Conservation (phyloP, 2,113 vertebrate genomes). For the Periophthalmus modestus region DNA sequence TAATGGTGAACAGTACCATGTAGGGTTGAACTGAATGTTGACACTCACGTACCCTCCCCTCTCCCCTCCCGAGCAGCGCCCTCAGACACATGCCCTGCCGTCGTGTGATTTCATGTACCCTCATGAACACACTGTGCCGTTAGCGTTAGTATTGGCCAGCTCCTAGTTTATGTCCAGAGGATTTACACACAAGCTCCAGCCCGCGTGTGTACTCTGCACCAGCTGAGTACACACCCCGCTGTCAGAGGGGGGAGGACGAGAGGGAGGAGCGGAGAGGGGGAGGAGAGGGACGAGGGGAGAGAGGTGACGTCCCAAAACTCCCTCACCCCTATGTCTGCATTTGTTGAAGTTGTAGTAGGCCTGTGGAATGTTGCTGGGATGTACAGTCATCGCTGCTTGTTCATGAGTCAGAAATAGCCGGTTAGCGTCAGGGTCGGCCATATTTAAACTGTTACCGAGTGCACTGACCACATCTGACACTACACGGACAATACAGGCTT, state of each 20-base stretch:
- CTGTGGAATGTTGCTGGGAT: conserved; percentile 22
- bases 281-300: neutral
- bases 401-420: conserved; percentile 45
- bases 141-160: neutral
- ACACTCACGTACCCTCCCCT: too few species aligned
- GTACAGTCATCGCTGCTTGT: conserved; percentile 26
- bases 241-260: conserved; percentile 4
- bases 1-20: too few species aligned
- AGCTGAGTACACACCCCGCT: conserved; percentile 63
- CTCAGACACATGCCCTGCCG: too few species aligned
- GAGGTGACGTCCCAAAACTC: neutral
- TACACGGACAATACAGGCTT: neutral
- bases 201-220: conserved; percentile 46
- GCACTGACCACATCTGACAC: neutral
- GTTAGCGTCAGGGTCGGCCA: neutral
- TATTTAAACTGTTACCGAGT: conserved; percentile 1
- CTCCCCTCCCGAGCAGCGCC: too few species aligned
- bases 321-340: conserved; percentile 47
- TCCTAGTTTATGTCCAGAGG: conserved; percentile 1
- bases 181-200: conserved; percentile 43
- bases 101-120: too few species aligned
- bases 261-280: neutral
- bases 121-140: neutral
- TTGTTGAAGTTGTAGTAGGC: conserved; percentile 40
- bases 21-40: too few species aligned